Conservation (phyloP, 2,888 invertebrate species). For the Synanthedon andrenaeformis region DNA sequence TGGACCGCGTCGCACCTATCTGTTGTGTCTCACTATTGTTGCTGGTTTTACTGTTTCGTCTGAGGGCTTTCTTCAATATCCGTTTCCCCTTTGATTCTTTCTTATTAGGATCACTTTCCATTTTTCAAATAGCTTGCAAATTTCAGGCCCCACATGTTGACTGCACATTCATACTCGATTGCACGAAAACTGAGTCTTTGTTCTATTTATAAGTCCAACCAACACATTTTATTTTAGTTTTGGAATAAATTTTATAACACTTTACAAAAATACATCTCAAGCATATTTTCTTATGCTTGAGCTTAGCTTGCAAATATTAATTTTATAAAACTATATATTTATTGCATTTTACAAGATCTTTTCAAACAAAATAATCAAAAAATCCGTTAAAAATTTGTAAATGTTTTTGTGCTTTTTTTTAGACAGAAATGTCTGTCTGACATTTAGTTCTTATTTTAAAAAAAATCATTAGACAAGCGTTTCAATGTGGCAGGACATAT, state of each 20-base stretch:
- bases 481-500: no score
- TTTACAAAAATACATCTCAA: no score
- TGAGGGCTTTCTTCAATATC: slow-evolving; percentile 52
- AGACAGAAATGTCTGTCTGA: background rate
- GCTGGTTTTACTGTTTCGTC: slow-evolving; percentile 49
- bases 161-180: slow-evolving; percentile 18
- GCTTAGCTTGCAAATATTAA: no score
- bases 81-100: slow-evolving; percentile 63
- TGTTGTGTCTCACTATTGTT: slow-evolving; percentile 31
- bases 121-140: slow-evolving; percentile 32
- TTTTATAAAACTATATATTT: slow-evolving; percentile 10
- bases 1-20: slow-evolving; percentile 36
- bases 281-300: no score
- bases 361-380: background rate
- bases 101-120: slow-evolving; percentile 65
- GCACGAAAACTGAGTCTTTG: background rate
- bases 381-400: background rate
- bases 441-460: slow-evolving; percentile 24
- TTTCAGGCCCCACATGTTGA: slow-evolving; percentile 46
- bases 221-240: background rate
- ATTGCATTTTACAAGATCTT: slow-evolving; percentile 33
- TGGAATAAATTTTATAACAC: no score
- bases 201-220: background rate
- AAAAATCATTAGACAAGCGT: background rate
- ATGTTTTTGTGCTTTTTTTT: background rate